Base-by-base conservation (phyloP, 2,888 invertebrate species). In the Crepidodera aurea region DNA sequence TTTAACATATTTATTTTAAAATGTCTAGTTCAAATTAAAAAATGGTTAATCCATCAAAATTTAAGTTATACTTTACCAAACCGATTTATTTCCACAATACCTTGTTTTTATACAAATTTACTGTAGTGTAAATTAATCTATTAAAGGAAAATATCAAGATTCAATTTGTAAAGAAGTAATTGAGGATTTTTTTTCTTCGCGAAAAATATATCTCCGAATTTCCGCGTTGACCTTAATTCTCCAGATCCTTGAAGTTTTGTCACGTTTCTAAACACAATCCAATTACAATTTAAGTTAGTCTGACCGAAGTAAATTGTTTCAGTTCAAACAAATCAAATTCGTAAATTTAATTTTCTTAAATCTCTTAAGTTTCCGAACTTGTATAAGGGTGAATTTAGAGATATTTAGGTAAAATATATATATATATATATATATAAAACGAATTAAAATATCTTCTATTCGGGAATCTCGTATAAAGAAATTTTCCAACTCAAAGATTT, bases 221-320 rank as follows among this genome's bases (percentile, higher is more conserved):
- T 10, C 29, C 8, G 29, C 5, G 29, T 56, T 32, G 48, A 50
- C 57, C 57, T 34, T 29, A 50, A 48, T 57, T 57, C 48, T 50
- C 12, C 4, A 16, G 27, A 57, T 50, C 48, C 57, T 39, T 16
- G 48, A 57, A 57, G 48, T 57, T 57, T 57, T 40, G 57, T 57
- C 57, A 57, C 57, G 57, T 57, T 57, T 39, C 48, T 34, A 48
- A 50, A 57, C 48, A 57, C 57, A 57, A 57, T 48, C 48, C 57
- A 57, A 57, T 57, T 57, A 57, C 57, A 57, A 57, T 57, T 57
- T 50, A 57, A 57, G 48, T 50, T 39, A 25, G 25, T 50, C 18
- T 57, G 57, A 39, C 48, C 57, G 15, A 57, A 57, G 39, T 57
- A 39, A 57, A 57, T 57, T 48, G 50, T 57, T 57, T 50, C 42